phyloP scores from a whole-genome alignment of 2,113 vertebrate species.

The Brienomyrus longianalis region DNA sequence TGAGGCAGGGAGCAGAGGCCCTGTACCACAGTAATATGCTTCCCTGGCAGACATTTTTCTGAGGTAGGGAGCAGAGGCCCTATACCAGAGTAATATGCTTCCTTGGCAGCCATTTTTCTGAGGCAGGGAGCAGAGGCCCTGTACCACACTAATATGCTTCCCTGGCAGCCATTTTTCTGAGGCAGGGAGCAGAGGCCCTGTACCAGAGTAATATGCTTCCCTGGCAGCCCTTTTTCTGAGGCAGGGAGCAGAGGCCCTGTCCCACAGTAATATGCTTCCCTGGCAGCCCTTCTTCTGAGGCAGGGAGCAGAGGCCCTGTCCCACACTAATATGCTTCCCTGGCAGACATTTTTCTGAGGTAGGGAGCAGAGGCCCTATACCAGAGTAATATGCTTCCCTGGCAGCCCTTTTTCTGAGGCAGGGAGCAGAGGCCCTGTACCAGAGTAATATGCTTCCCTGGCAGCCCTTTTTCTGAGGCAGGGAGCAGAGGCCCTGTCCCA shows the following conservation, averaged over 20 bases:
- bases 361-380: not conserved
- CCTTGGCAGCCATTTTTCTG: not conserved
- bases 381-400: no score
- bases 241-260: not conserved
- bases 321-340: no score
- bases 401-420: not conserved
- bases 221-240: not conserved
- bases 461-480: not conserved
- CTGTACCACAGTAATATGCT: no score
- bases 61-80: not conserved
- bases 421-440: not conserved
- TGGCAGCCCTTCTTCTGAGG: not conserved
- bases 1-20: no score
- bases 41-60: not conserved
- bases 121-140: not conserved
- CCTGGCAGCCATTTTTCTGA: not conserved
- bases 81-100: no score
- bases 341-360: not conserved
- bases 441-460: not conserved
- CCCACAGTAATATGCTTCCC: not conserved
- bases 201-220: not conserved
- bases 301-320: no score
- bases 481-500: not conserved
- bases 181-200: not conserved
- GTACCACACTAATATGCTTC: no score